phyloP scores from a whole-genome alignment of 1,140 invertebrate genomes.

The Meloidogyne floridensis region DNA sequence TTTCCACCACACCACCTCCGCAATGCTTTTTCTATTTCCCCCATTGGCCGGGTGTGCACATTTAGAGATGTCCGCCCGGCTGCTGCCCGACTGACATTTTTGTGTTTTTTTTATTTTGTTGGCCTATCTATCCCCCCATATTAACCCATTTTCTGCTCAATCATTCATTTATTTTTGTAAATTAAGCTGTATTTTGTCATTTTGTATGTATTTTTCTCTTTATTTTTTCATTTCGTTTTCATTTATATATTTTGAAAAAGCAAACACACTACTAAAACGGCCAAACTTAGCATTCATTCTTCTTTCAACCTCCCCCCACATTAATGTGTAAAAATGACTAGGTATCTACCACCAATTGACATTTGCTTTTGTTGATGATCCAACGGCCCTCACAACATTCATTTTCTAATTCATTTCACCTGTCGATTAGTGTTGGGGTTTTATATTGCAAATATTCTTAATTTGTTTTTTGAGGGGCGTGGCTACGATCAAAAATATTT shows the following conservation, averaged over 20 bases:
- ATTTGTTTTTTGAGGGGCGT: constrained; percentile 3
- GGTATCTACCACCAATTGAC: constrained; percentile 1
- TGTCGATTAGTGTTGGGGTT: neutral
- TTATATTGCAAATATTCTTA: neutral
- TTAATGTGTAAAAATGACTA: neutral
- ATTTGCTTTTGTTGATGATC: neutral
- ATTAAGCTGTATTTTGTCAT: constrained; percentile 9
- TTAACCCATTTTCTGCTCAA: neutral
- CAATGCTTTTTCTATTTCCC: neutral
- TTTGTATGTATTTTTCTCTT: neutral
- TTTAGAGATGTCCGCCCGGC: neutral
- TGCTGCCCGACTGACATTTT: neutral
- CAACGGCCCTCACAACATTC: neutral
- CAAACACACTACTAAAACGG: neutral
- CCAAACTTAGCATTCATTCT: neutral
- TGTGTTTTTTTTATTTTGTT: neutral
- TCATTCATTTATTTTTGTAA: constrained; percentile 10
- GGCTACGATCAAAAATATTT: neutral
- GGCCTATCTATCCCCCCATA: neutral
- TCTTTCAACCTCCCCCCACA: neutral
- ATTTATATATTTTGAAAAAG: neutral
- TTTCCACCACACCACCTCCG: neutral
- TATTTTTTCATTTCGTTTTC: constrained; percentile 4
- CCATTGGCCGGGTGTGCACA: neutral
- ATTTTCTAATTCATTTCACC: neutral